Percentiles rank a stretch among this genome's conserved stretches.
phyloP scores from a whole-genome alignment of 2,113 vertebrate species.

The Python bivittatus region DNA sequence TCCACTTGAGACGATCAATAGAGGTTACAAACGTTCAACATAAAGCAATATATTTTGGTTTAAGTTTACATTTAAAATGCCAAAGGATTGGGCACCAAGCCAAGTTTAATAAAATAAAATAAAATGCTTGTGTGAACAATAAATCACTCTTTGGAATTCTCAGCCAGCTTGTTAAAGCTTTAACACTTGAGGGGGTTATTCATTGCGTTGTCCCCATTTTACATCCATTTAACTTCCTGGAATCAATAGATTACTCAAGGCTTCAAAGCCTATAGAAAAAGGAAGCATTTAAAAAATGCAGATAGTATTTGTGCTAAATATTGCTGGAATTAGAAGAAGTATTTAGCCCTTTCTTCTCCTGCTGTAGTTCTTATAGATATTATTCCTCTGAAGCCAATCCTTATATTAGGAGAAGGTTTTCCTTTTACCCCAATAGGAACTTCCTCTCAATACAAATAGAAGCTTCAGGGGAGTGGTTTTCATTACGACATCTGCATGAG shows the following conservation, averaged over 20 bases:
- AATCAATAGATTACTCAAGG: conserved; percentile 43
- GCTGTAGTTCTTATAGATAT: not conserved
- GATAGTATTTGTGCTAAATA: not conserved
- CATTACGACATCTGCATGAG: not conserved
- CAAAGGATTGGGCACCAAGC: conserved; percentile 56
- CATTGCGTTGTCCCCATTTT: conserved; percentile 37
- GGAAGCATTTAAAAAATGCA: conserved; percentile 29
- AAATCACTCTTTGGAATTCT: conserved; percentile 56
- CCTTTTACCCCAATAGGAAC: not conserved
- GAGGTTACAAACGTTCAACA: conserved; percentile 64
- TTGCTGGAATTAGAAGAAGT: not conserved
- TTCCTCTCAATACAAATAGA: not conserved
- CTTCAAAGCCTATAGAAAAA: conserved; percentile 36
- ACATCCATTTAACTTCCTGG: conserved; percentile 37
- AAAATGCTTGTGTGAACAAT: conserved; percentile 42
- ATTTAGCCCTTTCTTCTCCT: not conserved
- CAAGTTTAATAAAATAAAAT: conserved; percentile 63
- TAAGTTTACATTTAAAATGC: conserved; percentile 56
- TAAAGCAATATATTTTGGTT: conserved; percentile 57
- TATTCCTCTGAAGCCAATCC: not conserved
- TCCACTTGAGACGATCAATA: conserved; percentile 62
- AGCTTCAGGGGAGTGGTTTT: not conserved
- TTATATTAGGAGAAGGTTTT: not conserved
- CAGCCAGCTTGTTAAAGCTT: conserved; percentile 50
- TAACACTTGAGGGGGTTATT: conserved; percentile 39